Percentiles rank a stretch among this genome's conserved stretches.
phyloP scores from a whole-genome alignment of 2,797 vertebrate genomes.

The Leptoclinus maculatus region DNA sequence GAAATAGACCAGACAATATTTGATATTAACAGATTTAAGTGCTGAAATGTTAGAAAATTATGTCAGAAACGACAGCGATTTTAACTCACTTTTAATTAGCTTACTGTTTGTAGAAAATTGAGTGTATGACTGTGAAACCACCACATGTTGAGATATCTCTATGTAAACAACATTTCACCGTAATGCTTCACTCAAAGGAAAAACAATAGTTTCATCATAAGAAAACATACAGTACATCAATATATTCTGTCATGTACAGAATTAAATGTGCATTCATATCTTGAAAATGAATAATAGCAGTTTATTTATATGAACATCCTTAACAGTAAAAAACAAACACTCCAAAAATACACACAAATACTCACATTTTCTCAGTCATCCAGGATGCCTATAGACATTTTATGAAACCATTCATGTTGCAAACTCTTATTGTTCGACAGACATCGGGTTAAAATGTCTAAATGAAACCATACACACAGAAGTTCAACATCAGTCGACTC shows the following conservation, averaged over 20 bases:
- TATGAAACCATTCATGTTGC: not conserved
- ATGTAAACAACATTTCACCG: not conserved
- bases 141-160: not conserved
- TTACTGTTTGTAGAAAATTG: not conserved
- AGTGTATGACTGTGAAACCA: not conserved
- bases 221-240: not conserved
- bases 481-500: not conserved
- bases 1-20: not conserved
- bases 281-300: constrained; percentile 6
- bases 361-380: not conserved
- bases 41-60: not conserved
- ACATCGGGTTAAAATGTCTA: not conserved
- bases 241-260: not conserved
- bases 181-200: not conserved
- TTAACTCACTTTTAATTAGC: not conserved
- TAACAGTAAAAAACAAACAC: not conserved
- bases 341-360: not conserved
- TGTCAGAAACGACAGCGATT: not conserved
- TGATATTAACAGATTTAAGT: not conserved
- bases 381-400: not conserved
- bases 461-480: not conserved
- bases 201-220: not conserved
- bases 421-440: not conserved
- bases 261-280: constrained; percentile 5
- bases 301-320: not conserved